A percentile compares a stretch with the other conserved stretches of the same genome.
These are phyloP conservation scores for Aldrovandia affinis DNA, from an alignment of 2,797 vertebrate genomes.

Conservation along the genomic window DNA sequence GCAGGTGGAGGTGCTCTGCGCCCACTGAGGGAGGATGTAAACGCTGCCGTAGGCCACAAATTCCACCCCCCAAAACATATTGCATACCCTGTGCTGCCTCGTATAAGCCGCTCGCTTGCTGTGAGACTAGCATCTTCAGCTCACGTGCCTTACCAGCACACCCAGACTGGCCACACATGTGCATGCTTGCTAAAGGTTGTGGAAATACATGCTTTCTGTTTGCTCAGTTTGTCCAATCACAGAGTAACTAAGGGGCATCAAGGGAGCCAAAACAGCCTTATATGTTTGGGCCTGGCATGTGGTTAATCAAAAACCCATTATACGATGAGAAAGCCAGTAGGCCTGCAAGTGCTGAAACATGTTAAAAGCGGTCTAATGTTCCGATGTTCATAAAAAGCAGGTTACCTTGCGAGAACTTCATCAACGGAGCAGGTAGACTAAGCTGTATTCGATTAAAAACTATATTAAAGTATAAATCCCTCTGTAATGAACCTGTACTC, in stretches of 20 bases:
- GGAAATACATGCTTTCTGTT: neutral
- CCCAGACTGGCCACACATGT: neutral
- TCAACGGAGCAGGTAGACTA: neutral
- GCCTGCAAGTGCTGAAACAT: neutral
- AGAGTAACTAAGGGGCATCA: neutral
- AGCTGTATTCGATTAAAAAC: neutral
- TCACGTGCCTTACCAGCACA: neutral
- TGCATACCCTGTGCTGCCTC: neutral
- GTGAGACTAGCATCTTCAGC: neutral
- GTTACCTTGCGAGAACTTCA: neutral
- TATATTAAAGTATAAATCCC: neutral
- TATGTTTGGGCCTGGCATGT: neutral
- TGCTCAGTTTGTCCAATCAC: neutral
- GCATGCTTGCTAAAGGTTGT: neutral
- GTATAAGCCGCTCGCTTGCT: neutral
- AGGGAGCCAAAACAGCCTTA: neutral
- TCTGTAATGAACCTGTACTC: neutral
- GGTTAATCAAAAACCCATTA: neutral
- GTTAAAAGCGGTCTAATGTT: neutral
- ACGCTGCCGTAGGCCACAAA: conserved; percentile 33
- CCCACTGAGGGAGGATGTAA: conserved; percentile 28
- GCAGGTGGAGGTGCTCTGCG: conserved; percentile 60
- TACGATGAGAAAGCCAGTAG: neutral
- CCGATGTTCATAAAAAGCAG: neutral
- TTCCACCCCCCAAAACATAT: conserved; percentile 15